These are phyloP conservation scores for Cephalopholis sonnerati DNA, from an alignment of 2,113 vertebrate species.

Conservation along the genomic window DNA sequence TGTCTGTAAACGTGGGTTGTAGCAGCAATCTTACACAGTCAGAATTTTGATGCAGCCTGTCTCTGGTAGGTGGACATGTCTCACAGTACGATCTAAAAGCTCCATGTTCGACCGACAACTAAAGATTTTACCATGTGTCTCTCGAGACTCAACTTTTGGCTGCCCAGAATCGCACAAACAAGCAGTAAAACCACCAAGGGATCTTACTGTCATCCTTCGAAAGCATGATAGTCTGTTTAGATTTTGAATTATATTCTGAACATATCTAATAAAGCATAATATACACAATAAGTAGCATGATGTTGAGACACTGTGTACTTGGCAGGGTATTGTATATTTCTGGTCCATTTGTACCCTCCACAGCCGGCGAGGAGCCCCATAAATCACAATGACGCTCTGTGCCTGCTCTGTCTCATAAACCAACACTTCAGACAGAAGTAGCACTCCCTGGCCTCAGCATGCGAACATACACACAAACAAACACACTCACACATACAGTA, in stretches of 20 bases:
- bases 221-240: neutral
- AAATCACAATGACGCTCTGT: constrained; percentile 69
- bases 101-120: neutral
- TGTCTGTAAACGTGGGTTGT: neutral
- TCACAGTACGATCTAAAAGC: neutral
- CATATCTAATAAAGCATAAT: constrained; percentile 6
- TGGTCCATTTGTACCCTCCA: constrained; percentile 46
- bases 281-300: constrained; percentile 6
- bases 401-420: constrained; percentile 69
- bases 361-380: constrained; percentile 46
- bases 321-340: constrained; percentile 33
- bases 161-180: neutral
- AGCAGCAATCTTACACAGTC: neutral
- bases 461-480: constrained; percentile 34
- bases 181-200: neutral
- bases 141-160: neutral
- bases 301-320: constrained; percentile 25
- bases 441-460: neutral
- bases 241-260: constrained; percentile 17
- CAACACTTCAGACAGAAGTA: constrained; percentile 34
- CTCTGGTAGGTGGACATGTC: neutral
- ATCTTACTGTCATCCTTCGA: neutral
- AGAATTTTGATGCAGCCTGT: neutral
- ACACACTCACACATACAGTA: neutral
- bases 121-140: neutral